Evolutionary conservation across 2,113 vertebrate species (phyloP), one percentile per base, ranked within the genome.

Genomic region (Barbus barbus): DNA sequence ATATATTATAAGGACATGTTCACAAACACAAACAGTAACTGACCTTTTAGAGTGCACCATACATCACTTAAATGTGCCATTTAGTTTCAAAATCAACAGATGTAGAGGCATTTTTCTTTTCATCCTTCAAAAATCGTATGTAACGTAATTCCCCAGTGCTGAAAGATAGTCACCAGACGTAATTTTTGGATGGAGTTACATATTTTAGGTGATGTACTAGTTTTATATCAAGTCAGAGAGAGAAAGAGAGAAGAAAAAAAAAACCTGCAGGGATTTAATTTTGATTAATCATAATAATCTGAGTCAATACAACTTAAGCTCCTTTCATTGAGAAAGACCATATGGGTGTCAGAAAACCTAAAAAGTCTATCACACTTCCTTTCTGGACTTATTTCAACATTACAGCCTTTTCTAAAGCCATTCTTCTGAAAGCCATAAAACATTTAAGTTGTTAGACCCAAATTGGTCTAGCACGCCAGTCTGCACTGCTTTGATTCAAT

Each of bases 91-190:
- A 77, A n/a, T 24, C 31, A 77, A 14, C 28, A 36, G 48, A 11
- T 77, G 75, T 22, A 22, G 18, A 9, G 4, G 7, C 18, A 20
- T 46, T 56, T 77, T 77, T 77, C 48, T 77, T 31, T 56, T 77
- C 11, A 8, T 14, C 75, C 7, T 22, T 77, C 20, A 38, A 58
- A 33, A 16, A 11, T 13, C 9, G 33, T 58, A 36, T 58, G 51
- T n/a, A 58, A 77, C 13, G n/a, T 18, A 5, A 28, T 26, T 78
- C 56, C 75, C 51, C 22, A 9, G 14, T 20, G n/a, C 1, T 18
- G 4, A 41, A 58, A 61, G 22, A 61, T 36, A 61, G 33, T 61
- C 56, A 44, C 76, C 76, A 78, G 76, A 61, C 33, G 20, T 78
- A 8, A 26, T 78, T 78, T 61, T 41, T 18, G 33, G 36, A 78